Base-by-base conservation (phyloP, 2,113 vertebrate species). In the Calyptommatus sinebrachiatus region DNA sequence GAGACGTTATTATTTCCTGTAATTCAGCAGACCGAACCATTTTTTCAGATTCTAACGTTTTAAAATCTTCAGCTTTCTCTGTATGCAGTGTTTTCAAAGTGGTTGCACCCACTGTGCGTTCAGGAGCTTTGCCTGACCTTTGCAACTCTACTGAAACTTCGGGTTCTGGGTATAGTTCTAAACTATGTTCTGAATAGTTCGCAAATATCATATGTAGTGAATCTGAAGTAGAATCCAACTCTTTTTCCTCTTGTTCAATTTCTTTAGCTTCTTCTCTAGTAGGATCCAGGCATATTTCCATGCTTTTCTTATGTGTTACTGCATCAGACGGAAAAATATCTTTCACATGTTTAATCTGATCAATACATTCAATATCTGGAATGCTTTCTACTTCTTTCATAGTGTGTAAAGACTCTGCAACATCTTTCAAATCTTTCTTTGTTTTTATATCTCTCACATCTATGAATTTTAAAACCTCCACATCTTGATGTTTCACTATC, bases 121-220 rank as follows among this genome's bases (percentile, higher is more conserved):
- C 76, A 69, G 73, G 57, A 65, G 53, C 7, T 20, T 28, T 10
- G 41, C 35, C 65, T 69, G 71, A 53, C 50, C 5, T 69, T 41
- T 69, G 68, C 28, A 69, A 60, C 22, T 67, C 63, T 22, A 20
- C 71, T 60, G 48, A 22, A 63, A 22, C 4, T 20, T 78, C 65
- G 50, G 76, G 45, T 83, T 78, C 82, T 70, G 79, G 62, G 62
- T 62, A 31, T 70, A 50, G 79, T 35, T 81, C 79, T 76, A 76
- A 66, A 75, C 35, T 81, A 20, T 69, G 79, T 76, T 81, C 79
- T 76, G 79, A 81, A 76, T 81, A 81, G n/a, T 81, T 81, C 62
- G 79, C 26, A 81, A 81, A 81, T 76, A 83, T 74, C 76, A 78
- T 35, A 68, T 78, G 76, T 53, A 74, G 20, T 7, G 82, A 83